Conservation (phyloP, 2,888 invertebrate species). For the Tanypteryx hageni region DNA sequence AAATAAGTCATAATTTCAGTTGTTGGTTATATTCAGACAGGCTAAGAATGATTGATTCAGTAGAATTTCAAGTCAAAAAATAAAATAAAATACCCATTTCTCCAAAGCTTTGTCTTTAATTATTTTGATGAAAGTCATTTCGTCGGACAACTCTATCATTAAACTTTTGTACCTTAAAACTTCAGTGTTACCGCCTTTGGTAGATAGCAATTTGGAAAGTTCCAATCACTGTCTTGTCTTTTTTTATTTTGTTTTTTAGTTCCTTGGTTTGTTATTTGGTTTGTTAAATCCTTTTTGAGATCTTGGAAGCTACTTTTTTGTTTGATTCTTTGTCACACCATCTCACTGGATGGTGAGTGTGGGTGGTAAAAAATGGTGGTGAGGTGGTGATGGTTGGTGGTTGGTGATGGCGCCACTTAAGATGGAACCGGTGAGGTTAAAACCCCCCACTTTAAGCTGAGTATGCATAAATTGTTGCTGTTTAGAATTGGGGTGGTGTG, state of each 20-base stretch:
- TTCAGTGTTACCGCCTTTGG: conserved; percentile 60
- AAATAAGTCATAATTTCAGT: background rate
- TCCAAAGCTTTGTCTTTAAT: background rate
- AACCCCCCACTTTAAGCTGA: conserved; percentile 37
- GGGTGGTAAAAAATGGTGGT: conserved; percentile 67
- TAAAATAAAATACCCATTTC: too few species aligned
- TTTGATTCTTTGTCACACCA: conserved; percentile 77
- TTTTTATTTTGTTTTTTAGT: conserved; percentile 33
- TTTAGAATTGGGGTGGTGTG: conserved; percentile 74
- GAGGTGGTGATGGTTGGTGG: conserved; percentile 40
- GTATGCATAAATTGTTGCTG: conserved; percentile 67
- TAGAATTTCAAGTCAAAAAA: background rate
- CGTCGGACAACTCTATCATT: background rate
- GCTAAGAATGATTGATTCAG: background rate
- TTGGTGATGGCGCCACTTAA: conserved; percentile 41
- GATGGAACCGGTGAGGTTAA: conserved; percentile 41
- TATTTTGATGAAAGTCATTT: background rate
- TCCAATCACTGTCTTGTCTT: conserved; percentile 47
- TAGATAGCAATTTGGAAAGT: conserved; percentile 53
- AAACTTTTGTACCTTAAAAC: conserved; percentile 55
- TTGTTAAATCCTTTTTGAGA: conserved; percentile 43
- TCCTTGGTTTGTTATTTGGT: conserved; percentile 39
- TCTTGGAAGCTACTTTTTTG: conserved; percentile 76
- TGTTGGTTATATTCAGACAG: background rate
- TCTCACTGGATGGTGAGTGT: conserved; percentile 70